Percentiles rank a stretch among this genome's conserved stretches.
Evolutionary conservation across 2,888 invertebrate genomes (phyloP).

Genomic region (Drosophila peninsularis): DNA sequence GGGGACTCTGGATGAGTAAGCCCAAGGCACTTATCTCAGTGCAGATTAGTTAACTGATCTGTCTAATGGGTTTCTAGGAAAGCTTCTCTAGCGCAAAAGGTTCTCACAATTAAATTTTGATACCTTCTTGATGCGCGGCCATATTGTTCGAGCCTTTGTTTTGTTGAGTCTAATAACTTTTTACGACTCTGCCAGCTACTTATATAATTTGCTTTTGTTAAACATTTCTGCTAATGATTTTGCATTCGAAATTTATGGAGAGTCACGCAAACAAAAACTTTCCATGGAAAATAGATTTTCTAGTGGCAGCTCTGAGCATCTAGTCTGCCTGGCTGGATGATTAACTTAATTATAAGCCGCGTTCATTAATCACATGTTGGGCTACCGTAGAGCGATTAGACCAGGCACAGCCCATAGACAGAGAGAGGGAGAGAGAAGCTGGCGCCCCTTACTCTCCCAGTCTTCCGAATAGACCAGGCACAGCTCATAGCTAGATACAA

Average conservation of each 20-base stretch:
- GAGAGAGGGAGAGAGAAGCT: not conserved
- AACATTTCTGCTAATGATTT: constrained; percentile 25
- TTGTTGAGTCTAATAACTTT: constrained; percentile 4
- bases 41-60: not conserved
- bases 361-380: constrained; percentile 59
- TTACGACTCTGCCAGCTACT: not conserved
- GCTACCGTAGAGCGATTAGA: constrained; percentile 11
- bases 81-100: not conserved
- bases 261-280: constrained; percentile 44
- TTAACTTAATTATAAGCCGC: constrained; percentile 65
- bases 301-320: constrained; percentile 3
- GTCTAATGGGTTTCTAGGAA: not conserved
- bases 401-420: not conserved
- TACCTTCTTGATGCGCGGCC: not conserved
- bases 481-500: too few species aligned
- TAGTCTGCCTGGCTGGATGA: constrained; percentile 36
- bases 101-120: constrained; percentile 4
- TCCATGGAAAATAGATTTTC: constrained; percentile 51
- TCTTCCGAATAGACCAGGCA: too few species aligned
- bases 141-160: not conserved
- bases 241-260: constrained; percentile 17
- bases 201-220: not conserved
- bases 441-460: too few species aligned
- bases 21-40: not conserved
- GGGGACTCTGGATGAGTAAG: constrained; percentile 16